phyloP scores from a whole-genome alignment of 2,888 invertebrate species.

The Fabriciana adippe region DNA sequence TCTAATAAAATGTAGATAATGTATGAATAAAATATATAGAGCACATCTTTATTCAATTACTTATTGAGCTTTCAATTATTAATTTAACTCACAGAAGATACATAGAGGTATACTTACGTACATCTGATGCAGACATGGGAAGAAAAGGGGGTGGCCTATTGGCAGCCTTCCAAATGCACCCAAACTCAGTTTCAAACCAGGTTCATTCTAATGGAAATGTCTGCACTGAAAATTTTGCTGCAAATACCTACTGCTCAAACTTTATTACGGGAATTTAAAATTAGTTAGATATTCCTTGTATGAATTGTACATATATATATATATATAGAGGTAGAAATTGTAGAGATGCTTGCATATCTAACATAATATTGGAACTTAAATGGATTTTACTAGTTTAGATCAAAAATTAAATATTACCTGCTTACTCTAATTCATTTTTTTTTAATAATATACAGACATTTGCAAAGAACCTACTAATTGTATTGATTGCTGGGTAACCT shows the following conservation, averaged over 20 bases:
- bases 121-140: slow-evolving; percentile 1
- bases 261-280: background rate
- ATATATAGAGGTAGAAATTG: background rate
- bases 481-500: background rate
- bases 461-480: background rate
- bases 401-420: background rate
- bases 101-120: background rate
- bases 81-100: slow-evolving; percentile 1
- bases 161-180: slow-evolving; percentile 32
- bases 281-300: slow-evolving; percentile 1
- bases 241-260: slow-evolving; percentile 4
- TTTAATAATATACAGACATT: no score
- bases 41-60: no score
- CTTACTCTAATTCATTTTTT: background rate
- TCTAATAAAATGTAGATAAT: no score
- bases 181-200: slow-evolving; percentile 25
- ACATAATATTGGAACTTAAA: background rate
- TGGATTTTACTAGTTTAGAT: background rate
- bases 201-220: slow-evolving; percentile 29
- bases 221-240: slow-evolving; percentile 20
- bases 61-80: slow-evolving; percentile 1
- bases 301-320: no score
- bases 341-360: background rate
- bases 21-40: no score
- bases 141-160: slow-evolving; percentile 10